Base-by-base conservation (phyloP, 1,140 invertebrate genomes). In the Panagrolaimus sp. region DNA sequence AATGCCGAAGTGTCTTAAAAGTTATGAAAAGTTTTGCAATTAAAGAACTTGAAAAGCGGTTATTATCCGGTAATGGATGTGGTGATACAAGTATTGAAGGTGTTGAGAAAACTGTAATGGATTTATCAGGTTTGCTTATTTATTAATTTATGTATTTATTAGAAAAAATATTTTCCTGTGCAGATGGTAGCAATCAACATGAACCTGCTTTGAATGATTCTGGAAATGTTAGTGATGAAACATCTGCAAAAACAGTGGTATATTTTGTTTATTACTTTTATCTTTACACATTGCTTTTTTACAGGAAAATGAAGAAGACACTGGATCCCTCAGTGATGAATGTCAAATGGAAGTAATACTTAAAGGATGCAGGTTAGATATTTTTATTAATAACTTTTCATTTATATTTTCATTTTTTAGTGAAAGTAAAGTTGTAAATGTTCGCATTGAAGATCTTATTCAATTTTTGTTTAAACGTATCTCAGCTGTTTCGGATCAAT, bases 381-480 rank as follows among this genome's bases (percentile, higher is more conserved):
- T 24, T 74, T 43, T 21, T 52, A 69, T 65, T 73, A 14, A 73
- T 6, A 12, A 43, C 65, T 68, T 75, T n/a, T 26, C 9, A 71
- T 68, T 32, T 70, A 73, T 70, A 79, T 71, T 69, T 24, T 47
- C 6, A 14, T 28, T 71, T 24, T 63, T 14, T 43, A 32, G 26
- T 38, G 47, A 32, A 43, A 69, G 44, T 32, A 69, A 63, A 55
- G 43, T 38, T 47, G 67, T 24, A 43, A 67, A n/a, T 65, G 74
- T 21, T 21, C 52, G 52, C 67, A 82, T 47, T 63, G 90, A 91
- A 84, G 93, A 96, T 84, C 86, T 98, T 52, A 89, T 98, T 63
- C 95, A 98, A 85, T 89, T 93, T 45, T 86, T 98, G 7, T 98
- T 97, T 86, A 94, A 98, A 0, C 97, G 94, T 81, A 94, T 98